Conservation (phyloP, 2,888 invertebrate species). For the Monoplex corrugatus region DNA sequence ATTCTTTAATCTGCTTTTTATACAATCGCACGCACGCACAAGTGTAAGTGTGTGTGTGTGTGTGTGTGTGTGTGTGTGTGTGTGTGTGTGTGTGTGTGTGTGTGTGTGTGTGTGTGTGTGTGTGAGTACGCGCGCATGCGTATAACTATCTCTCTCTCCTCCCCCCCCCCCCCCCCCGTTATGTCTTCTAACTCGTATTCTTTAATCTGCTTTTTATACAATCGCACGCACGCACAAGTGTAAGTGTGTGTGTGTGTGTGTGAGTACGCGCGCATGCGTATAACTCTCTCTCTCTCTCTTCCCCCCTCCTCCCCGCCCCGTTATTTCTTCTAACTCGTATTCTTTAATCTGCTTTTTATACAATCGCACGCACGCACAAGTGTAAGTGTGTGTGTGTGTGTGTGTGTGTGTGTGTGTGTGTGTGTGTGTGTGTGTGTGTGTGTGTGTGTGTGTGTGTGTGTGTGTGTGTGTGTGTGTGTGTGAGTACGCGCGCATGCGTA, state of each 20-base stretch:
- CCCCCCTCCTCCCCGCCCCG: too few species aligned
- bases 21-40: background rate
- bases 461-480: background rate
- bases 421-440: constrained; percentile 1
- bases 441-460: background rate
- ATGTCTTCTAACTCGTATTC: too few species aligned
- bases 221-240: too few species aligned
- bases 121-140: background rate
- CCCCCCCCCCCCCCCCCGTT: too few species aligned
- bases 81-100: background rate
- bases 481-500: background rate
- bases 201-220: background rate
- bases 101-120: constrained; percentile 14
- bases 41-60: background rate
- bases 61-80: background rate
- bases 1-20: too few species aligned
- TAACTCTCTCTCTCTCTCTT: too few species aligned
- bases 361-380: background rate
- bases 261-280: background rate
- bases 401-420: constrained; percentile 31
- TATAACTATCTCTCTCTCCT: background rate
- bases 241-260: background rate
- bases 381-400: constrained; percentile 29
- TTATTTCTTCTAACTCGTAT: too few species aligned
- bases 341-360: too few species aligned